These are phyloP conservation scores for Hippocampus mohnikei DNA, from an alignment of 2,113 vertebrate genomes.

Conservation along the genomic window DNA sequence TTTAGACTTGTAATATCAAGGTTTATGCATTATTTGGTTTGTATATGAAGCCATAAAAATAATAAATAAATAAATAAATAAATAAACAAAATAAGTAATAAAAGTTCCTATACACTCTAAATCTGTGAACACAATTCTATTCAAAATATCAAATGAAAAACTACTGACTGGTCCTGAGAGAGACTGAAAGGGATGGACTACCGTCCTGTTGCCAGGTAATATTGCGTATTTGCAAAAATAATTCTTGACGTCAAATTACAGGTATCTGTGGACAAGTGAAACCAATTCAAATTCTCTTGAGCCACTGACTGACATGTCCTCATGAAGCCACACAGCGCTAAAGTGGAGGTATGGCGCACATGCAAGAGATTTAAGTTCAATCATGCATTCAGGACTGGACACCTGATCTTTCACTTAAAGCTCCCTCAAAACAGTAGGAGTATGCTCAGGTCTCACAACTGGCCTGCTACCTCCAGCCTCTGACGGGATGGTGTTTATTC, in stretches of 20 bases:
- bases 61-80: too few species aligned
- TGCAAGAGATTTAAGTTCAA: conserved; percentile 72
- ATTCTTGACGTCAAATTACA: neutral
- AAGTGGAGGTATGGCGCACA: conserved; percentile 48
- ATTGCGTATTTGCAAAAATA: neutral
- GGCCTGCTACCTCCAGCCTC: conserved; percentile 54
- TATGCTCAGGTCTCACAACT: conserved; percentile 57
- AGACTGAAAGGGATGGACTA: too few species aligned
- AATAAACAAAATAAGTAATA: too few species aligned
- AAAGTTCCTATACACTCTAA: too few species aligned
- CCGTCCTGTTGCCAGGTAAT: too few species aligned
- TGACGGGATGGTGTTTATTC: conserved; percentile 60
- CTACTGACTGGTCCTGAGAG: too few species aligned
- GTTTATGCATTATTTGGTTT: too few species aligned
- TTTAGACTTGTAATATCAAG: too few species aligned
- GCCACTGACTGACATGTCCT: conserved; percentile 12
- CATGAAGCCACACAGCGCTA: neutral
- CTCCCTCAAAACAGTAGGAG: conserved; percentile 59
- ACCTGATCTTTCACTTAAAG: conserved; percentile 70
- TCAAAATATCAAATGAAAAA: too few species aligned
- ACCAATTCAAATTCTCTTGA: conserved; percentile 39
- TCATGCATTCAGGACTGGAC: conserved; percentile 58
- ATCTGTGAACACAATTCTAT: too few species aligned
- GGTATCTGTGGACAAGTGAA: neutral
- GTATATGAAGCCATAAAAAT: too few species aligned